Evolutionary conservation across 1,140 invertebrate species (phyloP).

Genomic region (Lucilia sericata): DNA sequence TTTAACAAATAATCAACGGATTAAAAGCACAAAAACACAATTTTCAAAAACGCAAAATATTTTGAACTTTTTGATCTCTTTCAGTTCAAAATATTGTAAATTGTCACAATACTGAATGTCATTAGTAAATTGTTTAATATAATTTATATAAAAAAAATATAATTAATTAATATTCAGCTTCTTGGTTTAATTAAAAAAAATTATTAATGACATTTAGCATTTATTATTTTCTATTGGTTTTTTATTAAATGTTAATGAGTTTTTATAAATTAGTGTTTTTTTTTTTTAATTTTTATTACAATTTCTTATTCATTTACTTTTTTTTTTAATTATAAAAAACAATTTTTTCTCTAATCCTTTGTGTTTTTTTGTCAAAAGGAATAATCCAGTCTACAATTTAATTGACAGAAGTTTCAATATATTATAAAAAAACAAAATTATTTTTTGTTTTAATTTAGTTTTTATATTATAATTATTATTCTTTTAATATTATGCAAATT

Average conservation of each 20-base stretch:
- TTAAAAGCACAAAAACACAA: background rate
- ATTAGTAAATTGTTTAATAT: background rate
- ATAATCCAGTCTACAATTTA: constrained; percentile 67
- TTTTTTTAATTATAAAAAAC: constrained; percentile 34
- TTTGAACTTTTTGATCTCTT: background rate
- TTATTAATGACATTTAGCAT: no score
- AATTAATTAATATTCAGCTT: no score
- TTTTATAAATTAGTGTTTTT: background rate
- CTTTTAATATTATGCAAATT: background rate
- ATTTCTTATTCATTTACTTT: constrained; percentile 29
- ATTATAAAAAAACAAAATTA: constrained; percentile 42
- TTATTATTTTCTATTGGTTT: no score
- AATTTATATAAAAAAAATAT: no score
- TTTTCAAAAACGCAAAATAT: background rate
- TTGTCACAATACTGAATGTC: background rate
- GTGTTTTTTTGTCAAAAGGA: constrained; percentile 31
- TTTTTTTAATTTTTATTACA: background rate
- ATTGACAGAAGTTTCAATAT: constrained; percentile 68
- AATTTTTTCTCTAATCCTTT: constrained; percentile 41
- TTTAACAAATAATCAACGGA: background rate
- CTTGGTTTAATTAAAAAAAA: no score
- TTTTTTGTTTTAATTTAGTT: background rate
- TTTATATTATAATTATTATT: background rate
- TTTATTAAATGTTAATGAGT: background rate
- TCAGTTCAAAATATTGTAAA: background rate